Base-by-base conservation (phyloP, 1,140 invertebrate species). In the Linepithema humile region DNA sequence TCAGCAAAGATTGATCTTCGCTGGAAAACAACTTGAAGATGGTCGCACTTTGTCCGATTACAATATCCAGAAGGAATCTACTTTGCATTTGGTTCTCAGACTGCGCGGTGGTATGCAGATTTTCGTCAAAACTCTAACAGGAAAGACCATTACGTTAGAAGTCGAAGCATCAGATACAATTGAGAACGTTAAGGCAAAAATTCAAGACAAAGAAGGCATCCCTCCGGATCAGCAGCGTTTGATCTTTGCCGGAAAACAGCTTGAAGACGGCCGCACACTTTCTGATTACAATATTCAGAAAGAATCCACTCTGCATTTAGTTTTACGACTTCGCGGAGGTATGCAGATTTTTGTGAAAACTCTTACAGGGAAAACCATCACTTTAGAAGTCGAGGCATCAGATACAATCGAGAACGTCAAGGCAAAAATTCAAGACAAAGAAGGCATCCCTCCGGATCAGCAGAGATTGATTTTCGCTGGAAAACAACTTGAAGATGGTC, bases 41-140 rank as follows among this genome's bases (percentile, higher is more conserved):
- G 97, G 97, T 23, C 97, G 97, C 0, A 98, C 97, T 0, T 92
- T 97, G 2, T 96, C 96, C 3, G 97, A 97, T 85, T 97, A 97
- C 91, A 97, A 97, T 87, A 97, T 97, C 84, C 97, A 97, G 85
- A 97, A 97, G 86, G 97, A 97, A 92, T 97, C 97, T 0, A 97
- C 97, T 0, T 94, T 97, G 1, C 97, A 97, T 91, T 93, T 98
- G 74, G 97, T 97, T 1, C 91, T 97, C 0, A 93, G 96, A 84
- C 93, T 96, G 4, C 92, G 96, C 94, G 94, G 97, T 93, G 95
- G 97, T 59, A 96, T 96, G 96, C 96, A 96, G 89, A 96, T 96
- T 77, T 96, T 97, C 72, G 95, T 95, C 0, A 94, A 96, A 84
- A 96, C 96, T 32, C 90, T 96, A 0, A 96, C 96, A 26, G 96